phyloP scores from a whole-genome alignment of 2,888 invertebrate genomes.

The Phalera bucephala region DNA sequence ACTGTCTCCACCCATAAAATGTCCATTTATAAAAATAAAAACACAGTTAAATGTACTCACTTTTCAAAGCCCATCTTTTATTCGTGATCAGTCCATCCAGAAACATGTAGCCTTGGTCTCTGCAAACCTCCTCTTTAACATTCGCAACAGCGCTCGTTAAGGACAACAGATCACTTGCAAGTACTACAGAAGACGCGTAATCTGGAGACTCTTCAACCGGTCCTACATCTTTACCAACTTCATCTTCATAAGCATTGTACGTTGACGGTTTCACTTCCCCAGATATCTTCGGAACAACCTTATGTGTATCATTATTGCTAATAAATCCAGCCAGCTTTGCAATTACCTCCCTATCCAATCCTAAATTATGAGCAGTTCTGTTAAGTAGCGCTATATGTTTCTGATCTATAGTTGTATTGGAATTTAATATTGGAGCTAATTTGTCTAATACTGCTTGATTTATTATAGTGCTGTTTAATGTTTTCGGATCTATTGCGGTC shows the following conservation, averaged over 20 bases:
- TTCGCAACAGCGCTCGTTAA: slow-evolving; percentile 73
- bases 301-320: slow-evolving; percentile 26
- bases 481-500: slow-evolving; percentile 37
- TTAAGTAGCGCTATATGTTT: slow-evolving; percentile 50
- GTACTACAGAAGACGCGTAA: slow-evolving; percentile 73
- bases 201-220: slow-evolving; percentile 70
- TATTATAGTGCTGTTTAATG: slow-evolving; percentile 45
- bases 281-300: slow-evolving; percentile 15
- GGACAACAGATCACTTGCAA: slow-evolving; percentile 75
- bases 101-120: slow-evolving; percentile 74
- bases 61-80: slow-evolving; percentile 82
- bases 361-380: slow-evolving; percentile 50
- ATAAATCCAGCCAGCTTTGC: slow-evolving; percentile 49
- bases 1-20: too few species aligned
- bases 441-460: slow-evolving; percentile 49
- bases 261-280: slow-evolving; percentile 40
- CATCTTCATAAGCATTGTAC: slow-evolving; percentile 40
- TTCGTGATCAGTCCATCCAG: slow-evolving; percentile 73
- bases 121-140: slow-evolving; percentile 70
- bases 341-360: slow-evolving; percentile 52
- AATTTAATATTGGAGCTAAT: slow-evolving; percentile 44
- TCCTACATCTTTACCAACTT: slow-evolving; percentile 39
- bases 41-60: too few species aligned
- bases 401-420: slow-evolving; percentile 48
- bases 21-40: too few species aligned